Percentiles rank a stretch among this genome's conserved stretches.
phyloP scores from a whole-genome alignment of 2,888 invertebrate genomes.

The Enchytraeus crypticus region DNA sequence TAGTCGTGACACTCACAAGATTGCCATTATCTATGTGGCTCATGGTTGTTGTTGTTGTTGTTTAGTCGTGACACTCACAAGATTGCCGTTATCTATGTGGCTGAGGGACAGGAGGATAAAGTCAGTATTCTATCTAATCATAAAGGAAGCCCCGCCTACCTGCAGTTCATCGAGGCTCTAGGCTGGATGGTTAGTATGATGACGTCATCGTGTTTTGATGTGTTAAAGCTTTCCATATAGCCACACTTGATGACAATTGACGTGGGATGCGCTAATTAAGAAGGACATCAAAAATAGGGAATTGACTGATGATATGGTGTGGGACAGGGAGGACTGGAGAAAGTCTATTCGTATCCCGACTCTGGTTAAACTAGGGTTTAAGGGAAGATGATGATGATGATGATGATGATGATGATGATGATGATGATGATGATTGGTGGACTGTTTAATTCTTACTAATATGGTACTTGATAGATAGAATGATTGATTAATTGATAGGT shows the following conservation, averaged over 20 bases:
- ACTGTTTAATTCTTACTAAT: too few relatives aligned
- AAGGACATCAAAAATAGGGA: too few relatives aligned
- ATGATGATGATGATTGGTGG: too few relatives aligned
- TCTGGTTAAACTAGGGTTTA: too few relatives aligned
- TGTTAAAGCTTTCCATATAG: neutral
- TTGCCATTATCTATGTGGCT: constrained; percentile 93
- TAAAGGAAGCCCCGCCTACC: constrained; percentile 84
- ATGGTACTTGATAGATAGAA: too few relatives aligned
- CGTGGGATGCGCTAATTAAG: too few relatives aligned
- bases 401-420: too few relatives aligned
- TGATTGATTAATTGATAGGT: too few relatives aligned
- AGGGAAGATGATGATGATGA: neutral
- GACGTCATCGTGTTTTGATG: neutral
- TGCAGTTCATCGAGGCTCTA: constrained; percentile 60
- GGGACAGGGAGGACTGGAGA: too few relatives aligned
- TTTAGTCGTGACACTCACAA: constrained; percentile 49
- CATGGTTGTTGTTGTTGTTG: constrained; percentile 35
- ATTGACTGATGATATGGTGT: too few relatives aligned
- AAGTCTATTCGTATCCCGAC: too few relatives aligned
- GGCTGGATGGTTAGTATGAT: constrained; percentile 59
- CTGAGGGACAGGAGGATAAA: constrained; percentile 90
- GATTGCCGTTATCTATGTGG: constrained; percentile 93
- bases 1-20: constrained; percentile 52
- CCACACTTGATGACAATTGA: neutral
- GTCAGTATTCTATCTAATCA: constrained; percentile 83